These are phyloP conservation scores for Ellobius talpinus DNA, from an alignment of 2,113 vertebrate genomes.

Conservation along the genomic window DNA sequence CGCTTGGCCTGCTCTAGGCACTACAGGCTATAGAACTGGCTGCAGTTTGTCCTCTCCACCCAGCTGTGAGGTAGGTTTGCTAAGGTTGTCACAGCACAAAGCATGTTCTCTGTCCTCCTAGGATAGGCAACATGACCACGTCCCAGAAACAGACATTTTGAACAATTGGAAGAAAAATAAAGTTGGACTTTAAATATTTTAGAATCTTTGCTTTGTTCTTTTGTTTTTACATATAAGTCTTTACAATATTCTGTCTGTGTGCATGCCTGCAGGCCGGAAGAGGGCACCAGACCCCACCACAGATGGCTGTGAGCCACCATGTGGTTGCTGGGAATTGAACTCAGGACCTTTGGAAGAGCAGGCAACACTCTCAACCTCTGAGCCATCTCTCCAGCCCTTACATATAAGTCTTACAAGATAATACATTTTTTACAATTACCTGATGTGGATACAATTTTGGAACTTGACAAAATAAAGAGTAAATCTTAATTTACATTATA, in stretches of 20 bases:
- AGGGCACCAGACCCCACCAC: too few species aligned
- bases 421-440: conserved; percentile 78
- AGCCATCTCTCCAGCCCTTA: too few species aligned
- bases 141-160: conserved; percentile 41
- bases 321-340: too few species aligned
- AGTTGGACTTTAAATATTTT: conserved; percentile 56
- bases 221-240: conserved; percentile 1
- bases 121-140: background rate
- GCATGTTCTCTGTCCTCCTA: background rate
- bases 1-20: conserved; percentile 52
- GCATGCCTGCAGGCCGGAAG: too few species aligned
- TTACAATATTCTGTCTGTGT: too few species aligned
- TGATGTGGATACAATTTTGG: conserved; percentile 49
- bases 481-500: background rate
- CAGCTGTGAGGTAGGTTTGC: conserved; percentile 76
- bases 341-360: too few species aligned
- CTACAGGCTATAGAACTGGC: background rate
- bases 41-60: background rate
- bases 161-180: conserved; percentile 71
- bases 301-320: too few species aligned
- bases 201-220: background rate
- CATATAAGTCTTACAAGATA: conserved; percentile 73
- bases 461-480: conserved; percentile 58
- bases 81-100: background rate
- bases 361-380: too few species aligned